A percentile compares a stretch with the other conserved stretches of the same genome.
Evolutionary conservation across 2,888 invertebrate species (phyloP).

Genomic region (Hecatera dysodea): DNA sequence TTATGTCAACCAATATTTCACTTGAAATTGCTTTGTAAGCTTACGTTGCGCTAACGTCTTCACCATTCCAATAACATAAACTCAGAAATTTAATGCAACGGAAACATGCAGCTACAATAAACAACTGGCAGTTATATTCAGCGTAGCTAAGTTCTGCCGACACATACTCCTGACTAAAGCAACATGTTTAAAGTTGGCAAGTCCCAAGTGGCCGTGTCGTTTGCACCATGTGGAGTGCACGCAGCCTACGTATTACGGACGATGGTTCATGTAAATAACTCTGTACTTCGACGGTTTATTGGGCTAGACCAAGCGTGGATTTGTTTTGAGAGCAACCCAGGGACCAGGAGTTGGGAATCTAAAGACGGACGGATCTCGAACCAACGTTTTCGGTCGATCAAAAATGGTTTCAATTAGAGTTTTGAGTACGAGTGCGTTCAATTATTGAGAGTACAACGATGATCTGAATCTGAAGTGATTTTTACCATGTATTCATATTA

Average conservation of each 20-base stretch:
- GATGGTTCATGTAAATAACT: slow-evolving; percentile 45
- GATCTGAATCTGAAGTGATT: not conserved
- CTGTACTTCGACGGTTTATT: slow-evolving; percentile 17
- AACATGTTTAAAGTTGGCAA: slow-evolving; percentile 75
- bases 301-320: not conserved
- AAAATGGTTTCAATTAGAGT: not conserved
- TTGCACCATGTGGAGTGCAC: slow-evolving; percentile 43
- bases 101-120: slow-evolving; percentile 45
- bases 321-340: not conserved
- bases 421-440: not conserved
- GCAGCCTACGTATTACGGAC: slow-evolving; percentile 35
- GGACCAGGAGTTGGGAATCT: not conserved
- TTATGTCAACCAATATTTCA: not conserved
- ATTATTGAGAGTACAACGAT: not conserved
- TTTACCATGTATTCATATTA: not conserved
- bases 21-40: not conserved
- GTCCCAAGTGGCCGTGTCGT: slow-evolving; percentile 73
- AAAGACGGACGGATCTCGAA: not conserved
- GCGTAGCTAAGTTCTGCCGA: slow-evolving; percentile 59
- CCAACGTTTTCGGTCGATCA: not conserved
- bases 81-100: slow-evolving; percentile 44
- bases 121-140: slow-evolving; percentile 61
- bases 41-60: not conserved
- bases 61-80: slow-evolving; percentile 31
- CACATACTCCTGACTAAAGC: slow-evolving; percentile 65